Percentiles rank a stretch among this genome's conserved stretches.
phyloP scores from a whole-genome alignment of 1,140 invertebrate genomes.

The Ditylenchus dipsaci region DNA sequence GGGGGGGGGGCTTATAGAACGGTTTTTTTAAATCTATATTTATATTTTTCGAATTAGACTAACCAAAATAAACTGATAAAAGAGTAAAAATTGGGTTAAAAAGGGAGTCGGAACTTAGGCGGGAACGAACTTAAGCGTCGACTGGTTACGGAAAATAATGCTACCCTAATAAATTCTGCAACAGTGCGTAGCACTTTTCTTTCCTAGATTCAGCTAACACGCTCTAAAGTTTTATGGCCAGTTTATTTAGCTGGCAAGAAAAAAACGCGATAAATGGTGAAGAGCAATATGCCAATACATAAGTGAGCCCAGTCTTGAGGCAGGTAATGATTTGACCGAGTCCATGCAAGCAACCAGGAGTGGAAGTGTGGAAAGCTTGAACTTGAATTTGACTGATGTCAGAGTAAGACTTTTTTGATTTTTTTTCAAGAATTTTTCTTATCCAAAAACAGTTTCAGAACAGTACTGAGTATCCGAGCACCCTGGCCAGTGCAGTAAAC shows the following conservation, averaged over 20 bases:
- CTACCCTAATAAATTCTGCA: too few relatives aligned
- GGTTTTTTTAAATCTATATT: too few relatives aligned
- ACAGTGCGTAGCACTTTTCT: too few relatives aligned
- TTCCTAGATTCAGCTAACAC: too few relatives aligned
- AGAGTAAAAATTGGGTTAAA: too few relatives aligned
- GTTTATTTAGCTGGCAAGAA: background rate
- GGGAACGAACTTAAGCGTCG: too few relatives aligned
- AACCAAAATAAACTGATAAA: too few relatives aligned
- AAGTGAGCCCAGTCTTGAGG: constrained; percentile 7
- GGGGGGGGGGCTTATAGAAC: too few relatives aligned
- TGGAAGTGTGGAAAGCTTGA: background rate
- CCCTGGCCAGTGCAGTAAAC: background rate
- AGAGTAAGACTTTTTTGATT: background rate
- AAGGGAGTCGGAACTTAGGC: too few relatives aligned
- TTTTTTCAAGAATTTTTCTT: background rate
- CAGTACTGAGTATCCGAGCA: background rate
- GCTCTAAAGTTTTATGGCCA: too few relatives aligned
- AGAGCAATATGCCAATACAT: background rate
- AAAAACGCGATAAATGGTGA: background rate
- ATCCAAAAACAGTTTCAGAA: constrained; percentile 4
- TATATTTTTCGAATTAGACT: too few relatives aligned
- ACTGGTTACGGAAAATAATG: too few relatives aligned
- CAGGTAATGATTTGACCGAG: constrained; percentile 9
- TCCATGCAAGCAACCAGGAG: background rate
- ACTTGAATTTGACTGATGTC: background rate